Evolutionary conservation across 2,113 vertebrate species (phyloP).

Genomic region (Gracilinanus agilis): DNA sequence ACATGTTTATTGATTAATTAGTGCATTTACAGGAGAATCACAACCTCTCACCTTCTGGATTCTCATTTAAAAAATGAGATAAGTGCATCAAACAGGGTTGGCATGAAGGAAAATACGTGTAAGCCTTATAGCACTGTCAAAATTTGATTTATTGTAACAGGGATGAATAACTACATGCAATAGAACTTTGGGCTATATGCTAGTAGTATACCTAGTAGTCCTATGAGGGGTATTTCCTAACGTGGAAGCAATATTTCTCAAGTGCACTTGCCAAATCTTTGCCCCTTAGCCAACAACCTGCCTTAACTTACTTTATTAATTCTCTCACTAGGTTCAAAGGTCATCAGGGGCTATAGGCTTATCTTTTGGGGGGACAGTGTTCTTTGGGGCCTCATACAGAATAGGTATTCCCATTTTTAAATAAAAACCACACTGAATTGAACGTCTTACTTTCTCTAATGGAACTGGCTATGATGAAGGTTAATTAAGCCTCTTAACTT

Average conservation of each 20-base stretch:
- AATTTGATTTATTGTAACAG: background rate
- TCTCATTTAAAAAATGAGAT: background rate
- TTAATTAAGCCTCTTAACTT: background rate
- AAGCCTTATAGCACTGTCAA: background rate
- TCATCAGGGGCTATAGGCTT: background rate
- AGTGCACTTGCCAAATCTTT: background rate
- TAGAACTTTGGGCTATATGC: background rate
- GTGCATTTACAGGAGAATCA: background rate
- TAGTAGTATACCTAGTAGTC: background rate
- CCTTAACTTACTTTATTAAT: background rate
- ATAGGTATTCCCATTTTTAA: background rate
- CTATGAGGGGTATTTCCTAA: background rate
- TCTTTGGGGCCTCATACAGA: background rate
- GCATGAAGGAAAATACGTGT: background rate
- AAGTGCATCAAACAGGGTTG: background rate
- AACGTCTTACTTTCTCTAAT: background rate
- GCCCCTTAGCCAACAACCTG: background rate
- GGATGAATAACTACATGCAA: background rate
- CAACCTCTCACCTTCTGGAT: background rate
- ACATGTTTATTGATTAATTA: background rate
- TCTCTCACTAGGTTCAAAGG: background rate
- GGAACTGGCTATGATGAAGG: background rate
- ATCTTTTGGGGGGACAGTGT: background rate
- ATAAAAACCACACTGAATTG: too few species aligned
- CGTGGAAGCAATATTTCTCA: background rate